A percentile compares a stretch with the other conserved stretches of the same genome.
Evolutionary conservation across 2,888 invertebrate genomes (phyloP).

Genomic region (Balanococcus diminutus): DNA sequence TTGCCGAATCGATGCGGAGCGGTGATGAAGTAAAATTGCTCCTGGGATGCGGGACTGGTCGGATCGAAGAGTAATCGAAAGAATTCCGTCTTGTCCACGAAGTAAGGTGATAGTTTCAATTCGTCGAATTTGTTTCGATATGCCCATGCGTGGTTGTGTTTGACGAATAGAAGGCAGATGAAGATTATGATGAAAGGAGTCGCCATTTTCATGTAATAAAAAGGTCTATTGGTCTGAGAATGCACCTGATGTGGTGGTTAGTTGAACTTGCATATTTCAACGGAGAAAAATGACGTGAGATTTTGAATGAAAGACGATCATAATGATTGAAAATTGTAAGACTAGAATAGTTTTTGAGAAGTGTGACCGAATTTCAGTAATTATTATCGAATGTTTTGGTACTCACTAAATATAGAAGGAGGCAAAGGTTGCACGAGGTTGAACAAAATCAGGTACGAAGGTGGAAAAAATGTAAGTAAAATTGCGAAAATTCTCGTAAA

Average conservation of each 20-base stretch:
- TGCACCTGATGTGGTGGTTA: neutral
- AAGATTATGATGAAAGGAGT: neutral
- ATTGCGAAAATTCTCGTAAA: neutral
- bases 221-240: too few relatives aligned
- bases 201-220: neutral
- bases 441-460: neutral
- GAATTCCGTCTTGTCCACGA: neutral
- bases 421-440: neutral
- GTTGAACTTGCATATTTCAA: neutral
- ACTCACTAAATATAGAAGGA: neutral
- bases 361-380: neutral
- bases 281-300: neutral
- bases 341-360: too few relatives aligned
- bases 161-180: neutral
- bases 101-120: neutral
- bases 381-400: neutral
- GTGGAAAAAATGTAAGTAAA: neutral
- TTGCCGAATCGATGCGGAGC: neutral
- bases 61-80: neutral
- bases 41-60: neutral
- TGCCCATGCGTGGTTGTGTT: neutral
- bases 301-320: neutral
- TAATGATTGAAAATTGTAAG: neutral
- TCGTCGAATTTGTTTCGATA: neutral
- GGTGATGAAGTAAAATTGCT: neutral